Evolutionary conservation across 2,113 vertebrate species (phyloP).

Genomic region (Menidia beryllina): DNA sequence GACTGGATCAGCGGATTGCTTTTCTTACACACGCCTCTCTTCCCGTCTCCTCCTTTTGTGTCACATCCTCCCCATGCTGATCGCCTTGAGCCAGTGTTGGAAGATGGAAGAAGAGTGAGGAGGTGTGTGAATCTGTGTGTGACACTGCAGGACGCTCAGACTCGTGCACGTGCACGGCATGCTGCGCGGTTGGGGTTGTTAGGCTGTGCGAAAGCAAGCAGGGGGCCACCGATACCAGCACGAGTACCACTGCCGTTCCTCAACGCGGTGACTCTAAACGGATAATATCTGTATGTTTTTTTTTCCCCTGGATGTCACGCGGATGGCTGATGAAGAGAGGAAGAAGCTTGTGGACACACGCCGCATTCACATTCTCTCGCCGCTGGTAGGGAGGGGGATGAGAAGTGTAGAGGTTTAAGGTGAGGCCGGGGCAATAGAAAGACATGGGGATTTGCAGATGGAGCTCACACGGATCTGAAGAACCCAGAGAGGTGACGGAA

Average conservation of each 20-base stretch:
- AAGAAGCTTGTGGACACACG: constrained; percentile 12
- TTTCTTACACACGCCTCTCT: constrained; percentile 23
- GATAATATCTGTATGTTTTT: constrained; percentile 1
- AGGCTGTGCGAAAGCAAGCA: constrained; percentile 1
- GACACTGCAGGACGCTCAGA: neutral
- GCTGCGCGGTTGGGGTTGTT: neutral
- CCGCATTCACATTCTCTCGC: constrained; percentile 18
- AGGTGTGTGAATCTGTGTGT: neutral
- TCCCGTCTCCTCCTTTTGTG: constrained; percentile 20
- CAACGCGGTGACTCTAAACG: neutral
- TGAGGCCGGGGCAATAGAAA: constrained; percentile 22
- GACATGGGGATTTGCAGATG: constrained; percentile 29
- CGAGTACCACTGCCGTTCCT: neutral
- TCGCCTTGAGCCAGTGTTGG: constrained; percentile 28
- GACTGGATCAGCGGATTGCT: constrained; percentile 50
- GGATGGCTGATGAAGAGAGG: neutral
- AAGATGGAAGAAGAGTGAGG: neutral
- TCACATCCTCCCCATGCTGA: constrained; percentile 23
- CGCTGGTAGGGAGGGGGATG: neutral
- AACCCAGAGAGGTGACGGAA: constrained; percentile 20
- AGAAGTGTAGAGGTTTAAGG: constrained; percentile 31
- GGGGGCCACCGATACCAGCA: neutral
- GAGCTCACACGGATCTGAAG: constrained; percentile 18
- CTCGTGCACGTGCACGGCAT: neutral
- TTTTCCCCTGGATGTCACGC: constrained; percentile 7